Evolutionary conservation across 2,888 invertebrate species (phyloP).

Genomic region (Rhagophthalmus giganteus): DNA sequence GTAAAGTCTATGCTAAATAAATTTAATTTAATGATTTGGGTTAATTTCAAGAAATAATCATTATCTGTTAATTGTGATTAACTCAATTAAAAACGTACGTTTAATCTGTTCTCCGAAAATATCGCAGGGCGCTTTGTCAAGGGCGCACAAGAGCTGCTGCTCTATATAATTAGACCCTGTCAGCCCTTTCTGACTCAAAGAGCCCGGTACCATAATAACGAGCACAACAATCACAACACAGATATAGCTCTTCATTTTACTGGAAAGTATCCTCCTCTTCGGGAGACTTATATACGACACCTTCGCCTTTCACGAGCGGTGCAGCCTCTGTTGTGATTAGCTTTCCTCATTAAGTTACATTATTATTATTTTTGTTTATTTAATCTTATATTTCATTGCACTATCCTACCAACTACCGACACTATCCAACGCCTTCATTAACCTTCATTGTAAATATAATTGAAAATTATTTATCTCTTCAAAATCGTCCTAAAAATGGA

Average conservation of each 20-base stretch:
- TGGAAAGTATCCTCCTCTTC: background rate
- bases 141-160: slow-evolving; percentile 61
- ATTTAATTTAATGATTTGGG: no score
- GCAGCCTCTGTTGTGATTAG: slow-evolving; percentile 5
- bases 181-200: slow-evolving; percentile 12
- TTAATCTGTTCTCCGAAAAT: slow-evolving; percentile 63
- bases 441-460: background rate
- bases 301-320: slow-evolving; percentile 21
- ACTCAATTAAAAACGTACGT: slow-evolving; percentile 55
- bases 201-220: slow-evolving; percentile 2
- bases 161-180: slow-evolving; percentile 42
- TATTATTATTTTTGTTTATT: no score
- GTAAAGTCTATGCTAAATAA: no score
- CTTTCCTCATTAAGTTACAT: background rate
- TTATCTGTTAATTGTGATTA: no score
- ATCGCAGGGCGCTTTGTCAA: slow-evolving; percentile 63
- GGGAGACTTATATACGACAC: slow-evolving; percentile 12
- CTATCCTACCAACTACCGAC: slow-evolving; percentile 1
- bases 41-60: no score
- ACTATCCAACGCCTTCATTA: background rate
- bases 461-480: no score
- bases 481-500: no score
- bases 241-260: slow-evolving; percentile 20
- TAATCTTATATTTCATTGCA: no score
- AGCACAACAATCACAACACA: slow-evolving; percentile 7